Conservation (phyloP, 2,797 vertebrate species). For the Myiothlypis chrysogaster region DNA sequence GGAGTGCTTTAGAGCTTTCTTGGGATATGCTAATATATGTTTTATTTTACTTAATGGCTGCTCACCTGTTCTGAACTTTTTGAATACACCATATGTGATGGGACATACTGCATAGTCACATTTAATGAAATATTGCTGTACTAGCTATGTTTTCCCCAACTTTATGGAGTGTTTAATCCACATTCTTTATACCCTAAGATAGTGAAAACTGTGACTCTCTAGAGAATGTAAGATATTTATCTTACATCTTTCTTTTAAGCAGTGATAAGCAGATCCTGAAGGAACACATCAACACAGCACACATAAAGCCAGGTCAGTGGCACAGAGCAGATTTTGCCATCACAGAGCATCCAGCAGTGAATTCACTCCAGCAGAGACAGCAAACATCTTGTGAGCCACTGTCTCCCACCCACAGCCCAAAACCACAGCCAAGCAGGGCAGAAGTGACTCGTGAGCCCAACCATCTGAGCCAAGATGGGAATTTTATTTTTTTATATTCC, state of each 20-base stretch:
- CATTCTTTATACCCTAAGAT: neutral
- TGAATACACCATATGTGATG: neutral
- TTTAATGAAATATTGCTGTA: neutral
- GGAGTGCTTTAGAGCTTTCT: neutral
- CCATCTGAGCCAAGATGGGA: neutral
- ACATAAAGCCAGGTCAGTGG: neutral
- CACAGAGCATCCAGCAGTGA: neutral
- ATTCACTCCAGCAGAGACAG: neutral
- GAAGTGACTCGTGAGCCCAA: rapidly evolving
- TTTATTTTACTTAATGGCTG: neutral
- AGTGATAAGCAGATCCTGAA: neutral
- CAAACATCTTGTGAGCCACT: neutral
- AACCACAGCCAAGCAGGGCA: neutral
- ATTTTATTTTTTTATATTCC: neutral
- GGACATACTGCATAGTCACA: neutral
- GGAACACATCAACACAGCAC: neutral
- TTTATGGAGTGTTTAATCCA: neutral
- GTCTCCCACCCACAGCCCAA: neutral
- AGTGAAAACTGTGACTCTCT: neutral
- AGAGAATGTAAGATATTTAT: neutral
- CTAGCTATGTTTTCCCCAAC: neutral
- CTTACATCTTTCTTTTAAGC: neutral
- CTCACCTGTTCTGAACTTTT: neutral
- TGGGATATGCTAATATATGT: neutral
- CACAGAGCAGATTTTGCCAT: neutral